These are phyloP conservation scores for Pantelozetes paolii DNA, from an alignment of 2,888 invertebrate species.

Conservation along the genomic window DNA sequence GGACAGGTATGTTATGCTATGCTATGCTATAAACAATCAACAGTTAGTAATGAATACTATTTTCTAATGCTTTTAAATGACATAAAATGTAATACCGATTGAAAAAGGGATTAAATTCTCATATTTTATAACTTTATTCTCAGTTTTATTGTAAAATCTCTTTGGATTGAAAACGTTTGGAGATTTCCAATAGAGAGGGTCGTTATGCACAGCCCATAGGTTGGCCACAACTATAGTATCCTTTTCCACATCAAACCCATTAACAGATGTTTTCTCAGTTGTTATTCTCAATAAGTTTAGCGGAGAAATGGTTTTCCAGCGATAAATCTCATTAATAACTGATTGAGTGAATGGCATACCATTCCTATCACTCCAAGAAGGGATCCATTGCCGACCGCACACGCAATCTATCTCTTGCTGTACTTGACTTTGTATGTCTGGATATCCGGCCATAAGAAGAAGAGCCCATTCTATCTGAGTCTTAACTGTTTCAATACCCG, in stretches of 20 bases:
- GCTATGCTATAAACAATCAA: no score
- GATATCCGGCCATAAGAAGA: slow-evolving; percentile 10
- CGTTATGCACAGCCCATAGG: slow-evolving; percentile 46
- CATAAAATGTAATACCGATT: slow-evolving; percentile 20
- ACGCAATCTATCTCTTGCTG: neutral
- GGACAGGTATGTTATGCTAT: no score
- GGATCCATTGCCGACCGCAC: neutral
- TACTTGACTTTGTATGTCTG: slow-evolving; percentile 6
- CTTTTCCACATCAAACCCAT: slow-evolving; percentile 39
- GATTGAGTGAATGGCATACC: slow-evolving; percentile 24
- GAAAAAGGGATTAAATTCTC: slow-evolving; percentile 46
- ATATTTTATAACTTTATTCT: slow-evolving; percentile 40
- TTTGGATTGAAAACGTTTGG: slow-evolving; percentile 46
- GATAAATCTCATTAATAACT: slow-evolving; percentile 31
- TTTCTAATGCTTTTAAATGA: neutral
- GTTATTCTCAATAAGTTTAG: slow-evolving; percentile 34
- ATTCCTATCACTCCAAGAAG: neutral
- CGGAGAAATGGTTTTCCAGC: slow-evolving; percentile 37
- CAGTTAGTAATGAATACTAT: no score
- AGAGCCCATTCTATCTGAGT: slow-evolving; percentile 35
- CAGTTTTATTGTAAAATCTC: slow-evolving; percentile 45
- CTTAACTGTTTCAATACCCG: slow-evolving; percentile 38
- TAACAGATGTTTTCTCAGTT: slow-evolving; percentile 21
- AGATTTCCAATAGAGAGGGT: slow-evolving; percentile 44
- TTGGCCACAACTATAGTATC: slow-evolving; percentile 46